These are phyloP conservation scores for Tuberolachnus salignus DNA, from an alignment of 2,888 invertebrate genomes.

Conservation along the genomic window DNA sequence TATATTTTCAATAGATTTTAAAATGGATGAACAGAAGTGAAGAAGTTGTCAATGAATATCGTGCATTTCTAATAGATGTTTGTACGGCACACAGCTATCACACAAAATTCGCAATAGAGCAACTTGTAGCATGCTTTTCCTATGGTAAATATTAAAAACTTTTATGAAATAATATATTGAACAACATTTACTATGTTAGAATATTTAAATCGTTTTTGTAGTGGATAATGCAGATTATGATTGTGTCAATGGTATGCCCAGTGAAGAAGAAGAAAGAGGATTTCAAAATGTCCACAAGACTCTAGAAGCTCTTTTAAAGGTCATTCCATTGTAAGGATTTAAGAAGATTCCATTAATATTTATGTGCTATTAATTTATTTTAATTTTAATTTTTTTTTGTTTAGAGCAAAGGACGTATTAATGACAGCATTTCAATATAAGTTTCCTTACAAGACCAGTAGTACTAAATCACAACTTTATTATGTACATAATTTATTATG, in stretches of 20 bases:
- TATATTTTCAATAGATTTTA: constrained; percentile 62
- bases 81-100: constrained; percentile 74
- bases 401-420: constrained; percentile 75
- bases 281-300: constrained; percentile 72
- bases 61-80: constrained; percentile 71
- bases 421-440: constrained; percentile 69
- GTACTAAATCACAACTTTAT: constrained; percentile 72
- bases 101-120: constrained; percentile 68
- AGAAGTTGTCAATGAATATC: constrained; percentile 67
- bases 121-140: constrained; percentile 69
- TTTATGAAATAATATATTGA: not conserved
- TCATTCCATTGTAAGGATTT: constrained; percentile 68
- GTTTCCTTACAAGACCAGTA: constrained; percentile 80
- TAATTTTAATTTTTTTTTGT: constrained; percentile 56
- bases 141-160: constrained; percentile 63
- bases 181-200: not conserved
- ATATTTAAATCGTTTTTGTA: not conserved
- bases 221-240: constrained; percentile 62
- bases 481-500: constrained; percentile 80
- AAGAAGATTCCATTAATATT: not conserved
- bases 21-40: constrained; percentile 67
- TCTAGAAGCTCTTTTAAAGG: constrained; percentile 64
- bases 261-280: constrained; percentile 66
- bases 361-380: constrained; percentile 17
- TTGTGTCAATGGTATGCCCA: constrained; percentile 70